Base-by-base conservation (phyloP, 2,797 vertebrate species). In the Tangara arthus region DNA sequence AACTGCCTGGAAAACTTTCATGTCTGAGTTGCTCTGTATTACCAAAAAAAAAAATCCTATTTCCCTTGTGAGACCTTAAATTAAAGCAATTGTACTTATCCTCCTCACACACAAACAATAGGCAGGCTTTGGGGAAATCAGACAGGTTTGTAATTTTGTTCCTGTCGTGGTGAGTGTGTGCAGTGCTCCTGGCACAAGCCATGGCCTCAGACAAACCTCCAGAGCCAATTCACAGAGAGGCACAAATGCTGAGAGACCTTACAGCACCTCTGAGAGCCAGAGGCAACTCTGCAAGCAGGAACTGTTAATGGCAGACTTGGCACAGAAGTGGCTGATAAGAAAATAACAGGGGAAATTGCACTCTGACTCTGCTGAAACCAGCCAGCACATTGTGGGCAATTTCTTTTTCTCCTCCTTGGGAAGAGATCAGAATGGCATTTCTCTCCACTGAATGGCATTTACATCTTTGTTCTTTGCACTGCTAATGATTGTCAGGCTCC, bases 21-120 rank as follows among this genome's bases (percentile, higher is more conserved):
- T 82, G 68, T 75, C 75, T 78, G 65, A 95, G 47, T 55, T 73
- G 69, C 42, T 83, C 47, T 83, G 32, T 81, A 34, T 59, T 93
- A 59, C 19, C 81, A 80, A 86, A 92, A 82, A 89, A 47, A 93
- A 88, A 88, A 88, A 52, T 26, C 30, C 69, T 20, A 89, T 79
- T 94, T 89, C 91, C 87, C 94, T 69, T 35, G 34, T 77, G 91
- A 95, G 87, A 75, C 41, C 47, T 88, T 87, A 91, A 90, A 96
- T 96, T 95, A 96, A 95, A 96, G 90, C 90, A 93, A 96, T 95
- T 94, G 78, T 26, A 93, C 59, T 93, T 93, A 78, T 72, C 77
- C 66, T 89, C 50, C 70, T 89, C 68, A 47, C 1, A 2, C 34
- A 86, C 24, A 83, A 95, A 95, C 70, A 93, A 69, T 60, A 93